These are phyloP conservation scores for Melinaea menophilus DNA, from an alignment of 2,888 invertebrate species.

Conservation along the genomic window DNA sequence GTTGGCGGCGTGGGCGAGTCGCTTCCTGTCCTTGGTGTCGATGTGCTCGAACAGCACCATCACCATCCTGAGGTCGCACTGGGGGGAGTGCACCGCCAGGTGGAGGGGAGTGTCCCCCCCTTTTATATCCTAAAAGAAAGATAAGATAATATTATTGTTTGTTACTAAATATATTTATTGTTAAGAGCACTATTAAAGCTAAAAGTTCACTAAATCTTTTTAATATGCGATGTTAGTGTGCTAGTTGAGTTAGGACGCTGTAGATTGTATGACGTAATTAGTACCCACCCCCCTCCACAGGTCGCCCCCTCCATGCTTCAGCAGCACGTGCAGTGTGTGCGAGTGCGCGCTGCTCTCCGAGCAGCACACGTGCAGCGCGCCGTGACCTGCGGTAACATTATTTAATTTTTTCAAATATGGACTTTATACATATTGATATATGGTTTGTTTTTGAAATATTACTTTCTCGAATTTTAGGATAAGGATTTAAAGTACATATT, in stretches of 20 bases:
- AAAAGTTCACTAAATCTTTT: too few species aligned
- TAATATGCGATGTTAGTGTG: too few species aligned
- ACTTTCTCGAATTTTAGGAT: too few species aligned
- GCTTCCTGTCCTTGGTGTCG: constrained; percentile 60
- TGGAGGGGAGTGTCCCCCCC: constrained; percentile 68
- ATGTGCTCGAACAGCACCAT: constrained; percentile 59
- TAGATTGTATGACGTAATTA: not conserved
- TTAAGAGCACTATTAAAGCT: too few species aligned
- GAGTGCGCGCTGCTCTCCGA: constrained; percentile 46
- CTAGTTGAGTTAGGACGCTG: too few species aligned
- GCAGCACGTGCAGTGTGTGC: constrained; percentile 53
- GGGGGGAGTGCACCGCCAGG: constrained; percentile 59
- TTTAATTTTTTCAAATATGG: not conserved
- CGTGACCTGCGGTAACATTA: constrained; percentile 47
- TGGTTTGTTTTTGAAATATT: too few species aligned
- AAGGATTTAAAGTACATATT: too few species aligned
- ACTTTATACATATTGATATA: too few species aligned
- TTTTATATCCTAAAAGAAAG: constrained; percentile 54
- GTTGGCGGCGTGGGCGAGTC: constrained; percentile 57
- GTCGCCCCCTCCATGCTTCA: constrained; percentile 57
- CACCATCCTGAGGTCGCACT: constrained; percentile 57
- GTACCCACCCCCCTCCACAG: constrained; percentile 62
- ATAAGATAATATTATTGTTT: not conserved
- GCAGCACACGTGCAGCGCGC: constrained; percentile 66
- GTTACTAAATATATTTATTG: too few species aligned